phyloP scores from a whole-genome alignment of 2,888 invertebrate genomes.

The Ariolimax columbianus region DNA sequence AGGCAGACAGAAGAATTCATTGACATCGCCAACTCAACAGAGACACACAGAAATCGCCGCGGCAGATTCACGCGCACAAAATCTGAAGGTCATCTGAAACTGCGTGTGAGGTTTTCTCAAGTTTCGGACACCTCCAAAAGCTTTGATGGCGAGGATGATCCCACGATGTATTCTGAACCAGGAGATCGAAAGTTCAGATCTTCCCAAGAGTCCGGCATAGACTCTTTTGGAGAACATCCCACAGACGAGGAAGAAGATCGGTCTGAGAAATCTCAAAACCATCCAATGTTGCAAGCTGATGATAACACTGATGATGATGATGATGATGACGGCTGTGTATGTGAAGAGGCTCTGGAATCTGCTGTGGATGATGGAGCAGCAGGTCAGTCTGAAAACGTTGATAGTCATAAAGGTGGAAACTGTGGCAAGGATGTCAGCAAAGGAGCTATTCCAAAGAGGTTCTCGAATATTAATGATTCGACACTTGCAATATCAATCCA shows the following conservation, averaged over 20 bases:
- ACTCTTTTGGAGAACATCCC: not conserved
- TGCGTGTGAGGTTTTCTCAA: conserved; percentile 40
- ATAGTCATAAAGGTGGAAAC: not conserved
- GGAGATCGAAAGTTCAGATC: not conserved
- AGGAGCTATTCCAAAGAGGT: conserved; percentile 37
- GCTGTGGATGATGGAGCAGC: conserved; percentile 7
- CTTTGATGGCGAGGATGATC: conserved; percentile 25
- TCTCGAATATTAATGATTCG: not conserved
- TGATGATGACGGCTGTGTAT: conserved; percentile 2
- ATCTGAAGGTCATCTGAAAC: conserved; percentile 43
- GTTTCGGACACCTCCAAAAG: conserved; percentile 20
- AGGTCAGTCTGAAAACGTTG: not conserved
- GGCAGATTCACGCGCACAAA: conserved; percentile 41
- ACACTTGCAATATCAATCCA: not conserved
- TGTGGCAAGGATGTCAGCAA: conserved; percentile 5
- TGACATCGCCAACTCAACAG: not conserved
- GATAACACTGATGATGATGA: not conserved
- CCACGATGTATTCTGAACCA: not conserved
- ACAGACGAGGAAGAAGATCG: not conserved
- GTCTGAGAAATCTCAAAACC: not conserved
- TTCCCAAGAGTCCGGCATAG: conserved; percentile 12
- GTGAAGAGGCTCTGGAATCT: not conserved
- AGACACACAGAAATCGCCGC: not conserved
- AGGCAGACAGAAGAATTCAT: not conserved
- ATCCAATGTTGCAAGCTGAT: not conserved